Evolutionary conservation across 1,140 invertebrate species (phyloP).

Genomic region (Vanessa atalanta): DNA sequence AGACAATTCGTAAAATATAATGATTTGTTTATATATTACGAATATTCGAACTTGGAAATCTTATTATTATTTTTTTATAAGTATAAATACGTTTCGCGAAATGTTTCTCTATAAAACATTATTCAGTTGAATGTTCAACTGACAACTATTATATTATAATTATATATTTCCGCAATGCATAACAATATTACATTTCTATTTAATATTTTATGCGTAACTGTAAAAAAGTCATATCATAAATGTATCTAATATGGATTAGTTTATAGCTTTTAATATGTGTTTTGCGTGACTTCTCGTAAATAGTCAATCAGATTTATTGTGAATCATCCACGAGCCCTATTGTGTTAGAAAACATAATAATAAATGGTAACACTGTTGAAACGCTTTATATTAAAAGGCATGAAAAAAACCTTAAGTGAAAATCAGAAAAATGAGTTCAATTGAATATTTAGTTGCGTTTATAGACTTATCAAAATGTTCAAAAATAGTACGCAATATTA

Average conservation of each 20-base stretch:
- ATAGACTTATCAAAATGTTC: neutral
- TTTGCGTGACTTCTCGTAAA: slow-evolving; percentile 57
- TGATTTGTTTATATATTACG: neutral
- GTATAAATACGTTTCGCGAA: neutral
- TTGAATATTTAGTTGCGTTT: slow-evolving; percentile 22
- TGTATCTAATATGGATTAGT: slow-evolving; percentile 9
- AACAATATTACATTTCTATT: slow-evolving; percentile 1
- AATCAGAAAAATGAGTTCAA: slow-evolving; percentile 37
- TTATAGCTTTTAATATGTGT: slow-evolving; percentile 48
- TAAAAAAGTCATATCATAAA: slow-evolving; percentile 10
- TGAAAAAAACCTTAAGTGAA: slow-evolving; percentile 19
- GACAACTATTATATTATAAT: neutral
- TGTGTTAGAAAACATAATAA: slow-evolving; percentile 14
- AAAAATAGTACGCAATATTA: neutral
- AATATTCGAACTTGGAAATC: neutral
- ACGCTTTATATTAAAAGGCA: slow-evolving; percentile 26
- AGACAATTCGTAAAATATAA: slow-evolving; percentile 7
- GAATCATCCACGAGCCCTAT: slow-evolving; percentile 23
- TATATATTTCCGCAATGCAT: neutral
- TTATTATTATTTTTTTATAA: neutral
- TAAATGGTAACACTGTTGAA: slow-evolving; percentile 21
- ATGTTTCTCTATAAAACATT: neutral
- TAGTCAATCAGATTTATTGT: slow-evolving; percentile 46
- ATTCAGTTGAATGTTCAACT: slow-evolving; percentile 1
- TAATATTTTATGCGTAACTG: slow-evolving; percentile 4